Evolutionary conservation across 92 coral and sea anemone genomes (phyloP).

Genomic region (Heteractis magnifica): DNA sequence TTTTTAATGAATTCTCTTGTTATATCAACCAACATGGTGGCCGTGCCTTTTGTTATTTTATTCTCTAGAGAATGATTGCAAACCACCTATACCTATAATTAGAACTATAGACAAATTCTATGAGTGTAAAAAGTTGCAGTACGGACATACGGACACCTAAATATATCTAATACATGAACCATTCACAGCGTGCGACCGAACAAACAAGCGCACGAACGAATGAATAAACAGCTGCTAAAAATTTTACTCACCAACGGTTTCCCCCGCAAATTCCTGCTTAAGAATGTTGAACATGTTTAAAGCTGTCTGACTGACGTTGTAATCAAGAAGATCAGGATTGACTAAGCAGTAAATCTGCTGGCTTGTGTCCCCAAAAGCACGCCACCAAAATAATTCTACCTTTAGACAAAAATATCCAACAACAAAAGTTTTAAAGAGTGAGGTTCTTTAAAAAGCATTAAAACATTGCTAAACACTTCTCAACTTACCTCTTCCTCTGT

Average conservation of each 20-base stretch:
- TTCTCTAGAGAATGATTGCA: no score
- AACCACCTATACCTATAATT: no score
- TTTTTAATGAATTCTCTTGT: no score
- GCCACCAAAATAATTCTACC: constrained; percentile 76
- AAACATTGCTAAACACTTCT: not conserved
- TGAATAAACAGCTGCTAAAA: no score
- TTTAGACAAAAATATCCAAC: not conserved
- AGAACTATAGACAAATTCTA: no score
- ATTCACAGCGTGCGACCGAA: no score
- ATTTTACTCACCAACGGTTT: not conserved
- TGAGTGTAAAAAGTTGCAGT: no score
- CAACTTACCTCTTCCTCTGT: constrained; percentile 66
- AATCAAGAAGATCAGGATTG: constrained; percentile 64
- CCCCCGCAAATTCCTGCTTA: constrained; percentile 31
- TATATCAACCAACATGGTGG: no score
- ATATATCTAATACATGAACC: no score
- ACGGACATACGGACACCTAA: no score
- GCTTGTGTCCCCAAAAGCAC: constrained; percentile 54
- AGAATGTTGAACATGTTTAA: constrained; percentile 43
- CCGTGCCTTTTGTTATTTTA: no score
- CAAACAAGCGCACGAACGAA: not conserved
- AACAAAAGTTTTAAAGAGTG: not conserved
- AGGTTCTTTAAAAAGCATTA: not conserved
- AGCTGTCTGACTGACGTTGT: constrained; percentile 62
- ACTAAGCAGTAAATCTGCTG: constrained; percentile 66